phyloP scores from a whole-genome alignment of 1,140 invertebrate species.

The Ostrea denselamellosa region DNA sequence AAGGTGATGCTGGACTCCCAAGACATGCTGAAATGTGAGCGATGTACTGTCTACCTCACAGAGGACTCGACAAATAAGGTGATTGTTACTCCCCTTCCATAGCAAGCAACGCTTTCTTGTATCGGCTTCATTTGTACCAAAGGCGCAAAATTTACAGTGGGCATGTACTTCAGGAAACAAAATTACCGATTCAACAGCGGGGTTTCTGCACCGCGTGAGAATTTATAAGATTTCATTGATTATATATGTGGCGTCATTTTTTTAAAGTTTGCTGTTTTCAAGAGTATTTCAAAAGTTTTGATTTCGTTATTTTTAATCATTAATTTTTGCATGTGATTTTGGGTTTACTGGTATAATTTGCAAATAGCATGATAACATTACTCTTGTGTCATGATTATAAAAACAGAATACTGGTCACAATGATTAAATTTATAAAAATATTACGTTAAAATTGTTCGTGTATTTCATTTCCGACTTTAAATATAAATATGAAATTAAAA shows the following conservation, averaged over 20 bases:
- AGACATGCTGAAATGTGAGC: constrained; percentile 93
- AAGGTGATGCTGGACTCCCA: constrained; percentile 97
- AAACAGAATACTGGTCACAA: no score
- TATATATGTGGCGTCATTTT: background rate
- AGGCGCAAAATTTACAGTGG: background rate
- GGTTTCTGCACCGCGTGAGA: background rate
- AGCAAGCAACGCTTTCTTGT: background rate
- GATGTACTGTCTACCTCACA: constrained; percentile 85
- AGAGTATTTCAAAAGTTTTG: background rate
- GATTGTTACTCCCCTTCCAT: background rate
- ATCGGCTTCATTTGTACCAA: constrained; percentile 13
- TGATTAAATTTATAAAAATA: no score
- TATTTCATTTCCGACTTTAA: no score
- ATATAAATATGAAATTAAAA: no score
- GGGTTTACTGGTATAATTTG: background rate
- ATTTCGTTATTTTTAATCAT: background rate
- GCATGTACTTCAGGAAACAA: background rate
- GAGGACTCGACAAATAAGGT: constrained; percentile 65
- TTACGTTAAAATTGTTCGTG: no score
- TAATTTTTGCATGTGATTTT: constrained; percentile 23
- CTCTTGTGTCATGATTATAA: background rate
- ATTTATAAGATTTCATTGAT: background rate
- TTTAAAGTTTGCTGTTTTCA: background rate
- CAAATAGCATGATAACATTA: background rate
- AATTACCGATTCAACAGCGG: background rate